Evolutionary conservation across 2,888 invertebrate genomes (phyloP).

Genomic region (Heliconius charithonia): DNA sequence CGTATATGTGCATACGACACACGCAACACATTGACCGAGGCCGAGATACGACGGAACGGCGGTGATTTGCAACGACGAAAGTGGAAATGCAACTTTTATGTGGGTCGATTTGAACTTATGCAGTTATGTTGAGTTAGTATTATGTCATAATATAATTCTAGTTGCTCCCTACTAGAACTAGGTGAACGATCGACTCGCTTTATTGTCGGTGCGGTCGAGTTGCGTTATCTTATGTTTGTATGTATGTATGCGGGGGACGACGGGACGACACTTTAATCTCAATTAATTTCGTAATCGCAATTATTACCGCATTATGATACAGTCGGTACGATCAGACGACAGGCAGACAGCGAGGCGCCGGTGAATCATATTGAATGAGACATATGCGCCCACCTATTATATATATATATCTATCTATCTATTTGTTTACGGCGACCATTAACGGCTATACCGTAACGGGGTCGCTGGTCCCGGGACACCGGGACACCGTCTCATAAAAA

Average conservation of each 20-base stretch:
- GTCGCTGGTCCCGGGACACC: slow-evolving; percentile 58
- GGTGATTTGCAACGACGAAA: slow-evolving; percentile 83
- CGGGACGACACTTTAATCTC: slow-evolving; percentile 65
- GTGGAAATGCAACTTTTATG: slow-evolving; percentile 83
- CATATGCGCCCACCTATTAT: slow-evolving; percentile 74
- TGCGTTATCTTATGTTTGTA: slow-evolving; percentile 29
- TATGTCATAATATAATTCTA: slow-evolving; percentile 56
- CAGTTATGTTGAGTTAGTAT: slow-evolving; percentile 68
- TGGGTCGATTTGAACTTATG: slow-evolving; percentile 74
- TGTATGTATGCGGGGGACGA: slow-evolving; percentile 53
- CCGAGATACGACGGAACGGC: slow-evolving; percentile 76
- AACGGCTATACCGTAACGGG: slow-evolving; percentile 68
- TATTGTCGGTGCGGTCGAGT: not conserved
- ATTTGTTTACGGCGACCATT: slow-evolving; percentile 79
- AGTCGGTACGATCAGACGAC: slow-evolving; percentile 75
- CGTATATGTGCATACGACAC: slow-evolving; percentile 79
- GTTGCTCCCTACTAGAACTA: slow-evolving; percentile 27
- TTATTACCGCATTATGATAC: slow-evolving; percentile 74
- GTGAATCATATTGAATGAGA: slow-evolving; percentile 80
- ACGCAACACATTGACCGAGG: slow-evolving; percentile 82
- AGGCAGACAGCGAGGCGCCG: slow-evolving; percentile 79
- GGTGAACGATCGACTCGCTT: slow-evolving; percentile 22
- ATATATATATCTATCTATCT: slow-evolving; percentile 52
- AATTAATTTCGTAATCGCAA: slow-evolving; percentile 61
- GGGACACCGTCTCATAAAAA: slow-evolving; percentile 21